Base-by-base conservation (phyloP, 2,797 vertebrate genomes). In the Picus viridis region DNA sequence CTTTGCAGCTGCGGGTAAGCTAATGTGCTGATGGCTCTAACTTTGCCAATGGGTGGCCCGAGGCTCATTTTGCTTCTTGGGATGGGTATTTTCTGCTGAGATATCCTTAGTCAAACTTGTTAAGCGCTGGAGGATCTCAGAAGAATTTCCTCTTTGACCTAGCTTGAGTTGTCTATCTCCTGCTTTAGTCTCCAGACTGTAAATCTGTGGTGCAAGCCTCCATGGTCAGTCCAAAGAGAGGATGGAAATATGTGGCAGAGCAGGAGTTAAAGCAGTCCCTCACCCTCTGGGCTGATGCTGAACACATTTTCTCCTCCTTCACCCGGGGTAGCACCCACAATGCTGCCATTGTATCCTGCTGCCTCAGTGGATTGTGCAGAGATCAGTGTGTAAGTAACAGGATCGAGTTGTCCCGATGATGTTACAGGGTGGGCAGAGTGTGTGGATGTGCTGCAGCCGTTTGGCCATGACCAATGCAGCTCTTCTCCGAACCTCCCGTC, bases 191-290 rank as follows among this genome's bases (percentile, higher is more conserved):
- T 59, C 32, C 36, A 23, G 29, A 11, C 10, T 6, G 7, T 30
- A 19, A 41, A 16, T 9, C 26, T 27, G 34, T 16, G 61, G 23
- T 36, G 34, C 47, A 81, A 54, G 47, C 10, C 32, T 11, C 0
- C 0, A 3, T 0, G 0, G 2, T 3, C 56, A 11, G n/a, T 10
- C 14, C 11, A 1, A 27, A 27, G 32, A 0, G 23, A 24, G 41
- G 45, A 9, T 18, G 74, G 30, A 49, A n/a, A 12, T 0, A 4
- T 4, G 5, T 0, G 34, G 84, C 75, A 73, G 53, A 51, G 89
- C 68, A 56, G 89, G 78, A 75, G 56, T 58, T 93, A 75, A 91
- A 3, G 2, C 34, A 4, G 29, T 10, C 53, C 29, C 58, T 41
- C 16, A 2, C 3, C 5, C 2, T 9, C 12, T 0, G 8, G 34